Base-by-base conservation (phyloP, 1,140 invertebrate species). In the Eupristina koningsbergeri region DNA sequence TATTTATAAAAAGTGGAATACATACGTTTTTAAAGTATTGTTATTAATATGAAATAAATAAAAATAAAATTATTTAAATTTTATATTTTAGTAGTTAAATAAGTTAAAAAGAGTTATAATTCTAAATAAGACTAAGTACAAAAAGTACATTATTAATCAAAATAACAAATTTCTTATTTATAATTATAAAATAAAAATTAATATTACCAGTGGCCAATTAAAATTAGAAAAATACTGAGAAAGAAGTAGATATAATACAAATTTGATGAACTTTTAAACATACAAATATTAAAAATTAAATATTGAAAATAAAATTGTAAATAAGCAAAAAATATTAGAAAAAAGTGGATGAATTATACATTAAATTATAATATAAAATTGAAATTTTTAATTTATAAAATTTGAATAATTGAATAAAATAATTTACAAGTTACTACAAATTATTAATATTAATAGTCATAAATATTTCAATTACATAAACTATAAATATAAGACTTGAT, bases 31-130 rank as follows among this genome's bases (percentile, higher is more conserved):
- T n/a, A n/a, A n/a, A n/a, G n/a, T n/a, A n/a, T 53, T 58, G n/a
- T 5, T 58, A 76, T 50, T 76, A 15, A 11, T 50, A 34, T 6
- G 36, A 19, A 76, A 53, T 8, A 3, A 76, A 58, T 8, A n/a
- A 76, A 47, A 15, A 74, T 73, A 45, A 45, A 73, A 73, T 36
- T 11, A 81, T 29, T 53, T 61, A 19, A 39, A 58, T 36, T 26
- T 39, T 34, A 41, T 41, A 7, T 11, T 31, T 41, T 19, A 81
- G 41, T 36, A 73, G 69, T 31, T n/a, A 41, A 17, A 73, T 45
- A 45, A 76, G 29, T 31, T 50, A 58, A 50, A 50, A 50, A 50
- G 29, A 76, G 36, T 58, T 5, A 45, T 26, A 1, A 45, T n/a
- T 53, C 50, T 45, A 13, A 53, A 17, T 17, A 9, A 15, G 50